Percentiles rank a stretch among this genome's conserved stretches.
Evolutionary conservation across 2,888 invertebrate genomes (phyloP).

Genomic region (Diplazon laetatorius): DNA sequence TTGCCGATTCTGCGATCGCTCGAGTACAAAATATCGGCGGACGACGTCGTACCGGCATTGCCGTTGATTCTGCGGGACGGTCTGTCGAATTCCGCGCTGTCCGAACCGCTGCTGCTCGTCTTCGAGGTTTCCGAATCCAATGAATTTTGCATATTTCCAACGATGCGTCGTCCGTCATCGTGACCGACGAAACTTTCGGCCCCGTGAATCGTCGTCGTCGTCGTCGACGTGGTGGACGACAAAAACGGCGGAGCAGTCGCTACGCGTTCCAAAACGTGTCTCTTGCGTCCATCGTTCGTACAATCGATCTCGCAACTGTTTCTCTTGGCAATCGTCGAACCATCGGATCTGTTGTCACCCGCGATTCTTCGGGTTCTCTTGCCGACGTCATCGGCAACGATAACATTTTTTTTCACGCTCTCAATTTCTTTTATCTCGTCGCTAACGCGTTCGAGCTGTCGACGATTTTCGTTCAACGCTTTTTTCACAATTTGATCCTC

Average conservation of each 20-base stretch:
- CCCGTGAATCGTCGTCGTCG: constrained; percentile 6
- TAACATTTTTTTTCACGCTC: constrained; percentile 77
- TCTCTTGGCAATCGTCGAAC: constrained; percentile 70
- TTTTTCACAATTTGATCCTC: constrained; percentile 81
- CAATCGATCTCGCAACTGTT: constrained; percentile 76
- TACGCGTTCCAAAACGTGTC: constrained; percentile 32
- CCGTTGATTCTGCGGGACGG: constrained; percentile 68
- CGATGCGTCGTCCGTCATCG: constrained; percentile 33
- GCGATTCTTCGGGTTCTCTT: constrained; percentile 51
- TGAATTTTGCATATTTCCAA: constrained; percentile 55
- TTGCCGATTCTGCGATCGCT: constrained; percentile 73
- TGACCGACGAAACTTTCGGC: constrained; percentile 21
- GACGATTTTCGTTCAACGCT: constrained; percentile 79
- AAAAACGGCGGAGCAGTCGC: constrained; percentile 38
- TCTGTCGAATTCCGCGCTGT: constrained; percentile 67
- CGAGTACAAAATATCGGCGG: constrained; percentile 72
- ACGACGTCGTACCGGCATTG: constrained; percentile 72
- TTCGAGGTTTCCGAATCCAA: constrained; percentile 73
- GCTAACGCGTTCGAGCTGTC: constrained; percentile 80
- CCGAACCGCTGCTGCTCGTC: constrained; percentile 70
- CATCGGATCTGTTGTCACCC: constrained; percentile 58
- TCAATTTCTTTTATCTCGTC: constrained; percentile 81
- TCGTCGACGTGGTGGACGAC: constrained; percentile 23
- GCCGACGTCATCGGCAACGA: constrained; percentile 64
- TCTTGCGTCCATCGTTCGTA: constrained; percentile 51